A percentile compares a stretch with the other conserved stretches of the same genome.
Conservation (phyloP, 2,113 vertebrate genomes). For the Dermatemys mawii region DNA sequence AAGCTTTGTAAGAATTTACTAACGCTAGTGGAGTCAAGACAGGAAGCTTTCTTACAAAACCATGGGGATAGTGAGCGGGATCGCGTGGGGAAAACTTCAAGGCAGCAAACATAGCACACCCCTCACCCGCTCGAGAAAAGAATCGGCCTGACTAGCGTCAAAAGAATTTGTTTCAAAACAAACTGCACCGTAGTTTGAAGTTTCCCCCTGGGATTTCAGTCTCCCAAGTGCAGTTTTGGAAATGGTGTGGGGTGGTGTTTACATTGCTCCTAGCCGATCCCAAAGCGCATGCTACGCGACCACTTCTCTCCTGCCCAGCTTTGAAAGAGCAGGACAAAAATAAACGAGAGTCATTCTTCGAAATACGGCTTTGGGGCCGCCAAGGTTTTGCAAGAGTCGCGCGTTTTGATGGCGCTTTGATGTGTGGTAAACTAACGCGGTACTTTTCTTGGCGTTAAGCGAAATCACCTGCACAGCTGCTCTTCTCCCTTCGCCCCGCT, state of each 20-base stretch:
- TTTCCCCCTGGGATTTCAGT: background rate
- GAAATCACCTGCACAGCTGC: background rate
- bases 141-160: background rate
- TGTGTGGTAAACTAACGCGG: background rate
- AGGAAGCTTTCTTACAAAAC: background rate
- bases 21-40: constrained; percentile 7
- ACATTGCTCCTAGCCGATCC: background rate
- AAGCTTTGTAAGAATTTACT: constrained; percentile 26
- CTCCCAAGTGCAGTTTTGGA: background rate
- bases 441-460: background rate
- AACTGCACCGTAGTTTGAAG: background rate
- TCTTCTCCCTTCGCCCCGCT: accelerated
- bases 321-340: constrained; percentile 8
- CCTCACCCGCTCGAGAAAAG: background rate
- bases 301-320: background rate
- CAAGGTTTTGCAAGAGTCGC: background rate
- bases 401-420: background rate
- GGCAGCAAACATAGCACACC: background rate
- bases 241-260: constrained; percentile 10
- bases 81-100: constrained; percentile 16
- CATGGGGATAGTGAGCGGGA: background rate
- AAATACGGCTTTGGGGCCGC: background rate
- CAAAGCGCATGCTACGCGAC: background rate
- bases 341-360: background rate
- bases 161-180: background rate